phyloP scores from a whole-genome alignment of 2,888 invertebrate genomes.

The Orthosia incerta region DNA sequence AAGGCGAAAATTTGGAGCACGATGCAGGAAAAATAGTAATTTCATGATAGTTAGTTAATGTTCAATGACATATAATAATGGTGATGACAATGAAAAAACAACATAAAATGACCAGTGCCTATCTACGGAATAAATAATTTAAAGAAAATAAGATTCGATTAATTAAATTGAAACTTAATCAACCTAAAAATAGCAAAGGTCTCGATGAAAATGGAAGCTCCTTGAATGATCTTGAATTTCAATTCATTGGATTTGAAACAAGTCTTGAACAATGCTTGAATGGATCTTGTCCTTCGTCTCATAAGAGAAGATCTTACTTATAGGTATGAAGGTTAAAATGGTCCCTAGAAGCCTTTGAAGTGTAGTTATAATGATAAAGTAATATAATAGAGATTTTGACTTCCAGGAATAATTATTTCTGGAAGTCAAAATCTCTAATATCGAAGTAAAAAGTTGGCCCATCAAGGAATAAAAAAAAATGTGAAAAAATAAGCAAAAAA shows the following conservation, averaged over 20 bases:
- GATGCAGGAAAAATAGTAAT: too few species aligned
- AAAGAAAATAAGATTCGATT: neutral
- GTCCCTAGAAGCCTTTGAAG: constrained; percentile 39
- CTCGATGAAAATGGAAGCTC: neutral
- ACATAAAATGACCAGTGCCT: too few species aligned
- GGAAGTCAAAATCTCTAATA: neutral
- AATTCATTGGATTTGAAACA: constrained; percentile 59
- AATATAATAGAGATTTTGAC: too few species aligned
- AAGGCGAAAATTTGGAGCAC: neutral
- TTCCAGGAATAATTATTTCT: neutral
- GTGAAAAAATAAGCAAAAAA: neutral
- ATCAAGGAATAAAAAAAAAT: neutral
- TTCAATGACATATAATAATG: too few species aligned
- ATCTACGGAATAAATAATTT: neutral
- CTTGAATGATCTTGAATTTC: constrained; percentile 31
- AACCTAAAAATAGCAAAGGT: neutral
- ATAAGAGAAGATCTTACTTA: constrained; percentile 41
- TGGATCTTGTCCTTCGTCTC: constrained; percentile 37
- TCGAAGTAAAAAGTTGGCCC: neutral
- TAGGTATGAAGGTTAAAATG: constrained; percentile 22
- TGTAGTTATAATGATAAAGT: neutral
- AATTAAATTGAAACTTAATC: neutral
- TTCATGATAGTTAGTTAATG: too few species aligned
- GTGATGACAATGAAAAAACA: too few species aligned
- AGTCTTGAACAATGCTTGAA: constrained; percentile 35